Conservation (phyloP, 1,140 invertebrate genomes). For the Drosophila ambigua region DNA sequence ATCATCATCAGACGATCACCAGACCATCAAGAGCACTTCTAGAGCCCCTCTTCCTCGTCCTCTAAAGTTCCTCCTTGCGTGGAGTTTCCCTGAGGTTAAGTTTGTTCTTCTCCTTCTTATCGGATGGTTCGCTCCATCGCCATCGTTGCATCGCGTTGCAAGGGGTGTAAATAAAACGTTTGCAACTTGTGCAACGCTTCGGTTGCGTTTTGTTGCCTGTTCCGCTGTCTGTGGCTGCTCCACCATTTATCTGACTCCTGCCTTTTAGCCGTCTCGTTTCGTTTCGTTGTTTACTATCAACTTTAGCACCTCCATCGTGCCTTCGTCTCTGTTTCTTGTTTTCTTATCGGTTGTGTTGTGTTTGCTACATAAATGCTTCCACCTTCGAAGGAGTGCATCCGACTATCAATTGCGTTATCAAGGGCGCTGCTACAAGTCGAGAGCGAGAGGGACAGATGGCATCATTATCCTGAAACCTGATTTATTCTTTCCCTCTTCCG, state of each 20-base stretch:
- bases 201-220: conserved; percentile 52
- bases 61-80: not conserved
- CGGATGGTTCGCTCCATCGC: conserved; percentile 20
- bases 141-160: conserved; percentile 16
- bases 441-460: not conserved
- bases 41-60: not conserved
- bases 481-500: conserved; percentile 23
- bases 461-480: conserved; percentile 3
- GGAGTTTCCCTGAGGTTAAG: not conserved
- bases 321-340: conserved; percentile 4
- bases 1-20: conserved; percentile 34
- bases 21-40: conserved; percentile 35
- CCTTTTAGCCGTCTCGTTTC: conserved; percentile 7
- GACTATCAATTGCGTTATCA: conserved; percentile 7
- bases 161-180: conserved; percentile 31
- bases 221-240: conserved; percentile 49
- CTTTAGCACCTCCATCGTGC: conserved; percentile 38
- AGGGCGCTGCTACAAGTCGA: no score
- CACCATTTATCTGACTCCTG: not conserved
- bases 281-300: conserved; percentile 32
- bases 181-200: conserved; percentile 45
- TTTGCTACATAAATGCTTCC: conserved; percentile 43
- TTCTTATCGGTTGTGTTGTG: conserved; percentile 39
- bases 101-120: conserved; percentile 9
- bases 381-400: conserved; percentile 22